A percentile compares a stretch with the other conserved stretches of the same genome.
Conservation (phyloP, 1,140 invertebrate species). For the Lordiphosa stackelbergi region DNA sequence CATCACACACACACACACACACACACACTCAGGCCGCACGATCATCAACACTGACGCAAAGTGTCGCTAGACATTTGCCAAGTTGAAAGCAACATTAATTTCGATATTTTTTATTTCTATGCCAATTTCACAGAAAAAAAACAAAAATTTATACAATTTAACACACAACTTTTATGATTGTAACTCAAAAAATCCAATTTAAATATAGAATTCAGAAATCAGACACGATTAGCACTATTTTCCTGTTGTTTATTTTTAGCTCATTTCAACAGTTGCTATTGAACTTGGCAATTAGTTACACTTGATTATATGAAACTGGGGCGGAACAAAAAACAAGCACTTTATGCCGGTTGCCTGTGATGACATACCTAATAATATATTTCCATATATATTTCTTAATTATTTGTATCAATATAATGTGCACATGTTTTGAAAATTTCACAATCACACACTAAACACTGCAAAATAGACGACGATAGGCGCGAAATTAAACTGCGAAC, state of each 20-base stretch:
- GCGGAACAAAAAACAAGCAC: slow-evolving; percentile 18
- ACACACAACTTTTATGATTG: slow-evolving; percentile 6
- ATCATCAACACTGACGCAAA: slow-evolving; percentile 54
- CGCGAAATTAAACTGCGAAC: slow-evolving; percentile 32
- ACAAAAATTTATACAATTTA: slow-evolving; percentile 26
- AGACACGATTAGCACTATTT: slow-evolving; percentile 47
- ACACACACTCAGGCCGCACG: slow-evolving; percentile 18
- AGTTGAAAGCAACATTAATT: slow-evolving; percentile 53
- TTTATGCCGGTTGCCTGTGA: slow-evolving; percentile 34
- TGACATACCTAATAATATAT: slow-evolving; percentile 28
- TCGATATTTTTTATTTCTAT: slow-evolving; percentile 25
- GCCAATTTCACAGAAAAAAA: slow-evolving; percentile 6
- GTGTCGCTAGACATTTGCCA: slow-evolving; percentile 57
- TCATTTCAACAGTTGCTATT: slow-evolving; percentile 51
- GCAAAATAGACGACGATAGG: slow-evolving; percentile 26
- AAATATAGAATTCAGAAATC: slow-evolving; percentile 35
- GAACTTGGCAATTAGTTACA: slow-evolving; percentile 64
- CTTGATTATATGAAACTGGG: slow-evolving; percentile 40
- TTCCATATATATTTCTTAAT: slow-evolving; percentile 25
- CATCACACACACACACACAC: slow-evolving; percentile 37
- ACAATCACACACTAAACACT: slow-evolving; percentile 29
- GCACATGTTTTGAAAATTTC: slow-evolving; percentile 42
- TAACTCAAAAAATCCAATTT: slow-evolving; percentile 32
- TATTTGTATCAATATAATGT: slow-evolving; percentile 50
- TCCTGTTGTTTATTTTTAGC: slow-evolving; percentile 48